These are phyloP conservation scores for Xenus cinereus DNA, from an alignment of 2,113 vertebrate genomes.

Conservation along the genomic window DNA sequence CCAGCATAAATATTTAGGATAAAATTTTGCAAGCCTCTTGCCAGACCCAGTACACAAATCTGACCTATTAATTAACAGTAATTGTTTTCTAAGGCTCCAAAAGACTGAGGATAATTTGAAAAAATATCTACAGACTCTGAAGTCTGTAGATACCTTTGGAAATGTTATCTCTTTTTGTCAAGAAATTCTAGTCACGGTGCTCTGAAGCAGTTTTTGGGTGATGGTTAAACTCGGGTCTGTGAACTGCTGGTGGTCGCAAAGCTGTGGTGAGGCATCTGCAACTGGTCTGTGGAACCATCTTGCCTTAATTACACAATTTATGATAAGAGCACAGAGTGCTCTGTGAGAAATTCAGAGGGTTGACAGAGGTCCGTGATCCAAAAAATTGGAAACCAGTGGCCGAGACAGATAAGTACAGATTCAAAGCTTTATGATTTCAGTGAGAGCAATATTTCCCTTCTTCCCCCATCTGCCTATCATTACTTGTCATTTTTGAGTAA, in stretches of 20 bases:
- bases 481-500: slow-evolving; percentile 42
- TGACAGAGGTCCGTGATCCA: slow-evolving; percentile 66
- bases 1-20: not conserved
- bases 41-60: not conserved
- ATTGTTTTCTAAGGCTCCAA: not conserved
- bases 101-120: not conserved
- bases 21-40: not conserved
- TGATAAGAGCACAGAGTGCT: slow-evolving; percentile 54
- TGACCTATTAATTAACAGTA: not conserved
- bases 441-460: slow-evolving; percentile 37
- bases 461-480: slow-evolving; percentile 57
- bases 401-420: slow-evolving; percentile 40
- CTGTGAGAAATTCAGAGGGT: slow-evolving; percentile 55
- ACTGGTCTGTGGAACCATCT: slow-evolving; percentile 53
- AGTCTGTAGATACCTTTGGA: not conserved
- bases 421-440: slow-evolving; percentile 48
- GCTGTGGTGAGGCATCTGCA: slow-evolving; percentile 39
- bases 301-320: slow-evolving; percentile 63
- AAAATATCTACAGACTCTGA: not conserved
- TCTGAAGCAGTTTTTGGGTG: not conserved
- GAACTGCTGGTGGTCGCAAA: slow-evolving; percentile 48
- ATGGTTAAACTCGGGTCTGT: not conserved
- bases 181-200: not conserved
- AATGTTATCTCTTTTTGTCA: not conserved
- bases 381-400: slow-evolving; percentile 65